These are phyloP conservation scores for Zenarchopterus dispar DNA, from an alignment of 2,797 vertebrate genomes.

Conservation along the genomic window DNA sequence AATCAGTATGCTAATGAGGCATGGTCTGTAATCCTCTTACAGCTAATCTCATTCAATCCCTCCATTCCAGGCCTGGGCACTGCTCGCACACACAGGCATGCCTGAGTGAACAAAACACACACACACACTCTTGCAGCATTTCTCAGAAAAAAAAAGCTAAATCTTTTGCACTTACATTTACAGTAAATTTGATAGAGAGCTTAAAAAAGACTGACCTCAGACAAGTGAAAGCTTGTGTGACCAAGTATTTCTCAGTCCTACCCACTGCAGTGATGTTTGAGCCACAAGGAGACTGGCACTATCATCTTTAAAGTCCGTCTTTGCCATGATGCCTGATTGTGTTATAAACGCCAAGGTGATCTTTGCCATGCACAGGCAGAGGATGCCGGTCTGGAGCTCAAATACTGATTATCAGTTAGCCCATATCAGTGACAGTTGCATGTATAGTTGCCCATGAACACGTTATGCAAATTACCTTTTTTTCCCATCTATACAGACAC, in stretches of 20 bases:
- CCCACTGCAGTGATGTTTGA: conserved; percentile 12
- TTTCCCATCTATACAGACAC: conserved; percentile 44
- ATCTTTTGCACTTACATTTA: conserved; percentile 15
- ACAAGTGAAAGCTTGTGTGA: no score
- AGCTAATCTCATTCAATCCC: conserved; percentile 79
- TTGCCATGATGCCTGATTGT: conserved; percentile 42
- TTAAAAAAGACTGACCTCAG: conserved; percentile 3
- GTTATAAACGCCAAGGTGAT: conserved; percentile 69
- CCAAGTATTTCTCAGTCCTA: no score
- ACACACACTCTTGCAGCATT: conserved; percentile 17
- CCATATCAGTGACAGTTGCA: conserved; percentile 31
- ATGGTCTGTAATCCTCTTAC: conserved; percentile 81
- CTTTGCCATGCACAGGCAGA: conserved; percentile 47
- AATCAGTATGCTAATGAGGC: conserved; percentile 83
- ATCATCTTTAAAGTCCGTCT: conserved; percentile 28
- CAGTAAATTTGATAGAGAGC: conserved; percentile 22
- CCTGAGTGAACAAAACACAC: conserved; percentile 23
- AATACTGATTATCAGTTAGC: conserved; percentile 63
- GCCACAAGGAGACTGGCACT: conserved; percentile 17
- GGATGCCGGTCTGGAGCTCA: conserved; percentile 41
- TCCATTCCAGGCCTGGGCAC: conserved; percentile 71
- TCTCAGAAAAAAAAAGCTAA: conserved; percentile 37
- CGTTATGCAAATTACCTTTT: conserved; percentile 28
- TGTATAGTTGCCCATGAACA: conserved; percentile 14
- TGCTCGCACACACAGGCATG: conserved; percentile 41